Evolutionary conservation across 2,888 invertebrate genomes (phyloP).

Genomic region (Microctonus aethiopoides): DNA sequence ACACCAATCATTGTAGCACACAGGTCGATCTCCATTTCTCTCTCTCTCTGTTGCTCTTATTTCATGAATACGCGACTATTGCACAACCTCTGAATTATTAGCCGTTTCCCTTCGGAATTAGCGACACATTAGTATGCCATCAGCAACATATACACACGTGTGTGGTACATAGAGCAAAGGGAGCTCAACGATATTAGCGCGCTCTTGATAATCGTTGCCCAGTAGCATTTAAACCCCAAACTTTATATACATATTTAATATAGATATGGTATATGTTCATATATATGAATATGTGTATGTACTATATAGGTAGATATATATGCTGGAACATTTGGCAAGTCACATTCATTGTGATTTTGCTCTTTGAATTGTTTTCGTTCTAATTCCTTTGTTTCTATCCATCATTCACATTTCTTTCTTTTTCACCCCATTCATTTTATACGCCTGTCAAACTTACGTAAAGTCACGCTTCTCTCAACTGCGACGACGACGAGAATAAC

Average conservation of each 20-base stretch:
- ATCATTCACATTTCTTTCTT: constrained; percentile 3
- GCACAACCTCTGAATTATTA: constrained; percentile 51
- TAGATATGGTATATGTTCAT: too few species aligned
- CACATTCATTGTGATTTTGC: not conserved
- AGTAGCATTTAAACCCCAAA: not conserved
- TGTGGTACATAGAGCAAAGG: not conserved
- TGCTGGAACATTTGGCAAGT: not conserved
- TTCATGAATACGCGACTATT: constrained; percentile 32
- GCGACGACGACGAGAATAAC: constrained; percentile 6
- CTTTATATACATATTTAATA: not conserved
- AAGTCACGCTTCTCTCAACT: constrained; percentile 30
- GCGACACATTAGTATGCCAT: constrained; percentile 55
- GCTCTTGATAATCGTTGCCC: not conserved
- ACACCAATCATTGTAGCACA: constrained; percentile 32
- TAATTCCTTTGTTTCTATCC: constrained; percentile 35
- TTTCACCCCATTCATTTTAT: constrained; percentile 23
- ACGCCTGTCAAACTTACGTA: constrained; percentile 24
- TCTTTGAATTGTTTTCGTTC: constrained; percentile 11
- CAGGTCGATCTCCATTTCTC: not conserved
- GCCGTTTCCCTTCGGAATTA: constrained; percentile 54
- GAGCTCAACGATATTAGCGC: not conserved
- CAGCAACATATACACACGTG: constrained; percentile 42
- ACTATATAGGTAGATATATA: too few species aligned
- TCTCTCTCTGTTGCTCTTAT: not conserved
- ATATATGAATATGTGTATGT: not conserved